These are phyloP conservation scores for Falco cherrug DNA, from an alignment of 2,797 vertebrate genomes.

Conservation along the genomic window DNA sequence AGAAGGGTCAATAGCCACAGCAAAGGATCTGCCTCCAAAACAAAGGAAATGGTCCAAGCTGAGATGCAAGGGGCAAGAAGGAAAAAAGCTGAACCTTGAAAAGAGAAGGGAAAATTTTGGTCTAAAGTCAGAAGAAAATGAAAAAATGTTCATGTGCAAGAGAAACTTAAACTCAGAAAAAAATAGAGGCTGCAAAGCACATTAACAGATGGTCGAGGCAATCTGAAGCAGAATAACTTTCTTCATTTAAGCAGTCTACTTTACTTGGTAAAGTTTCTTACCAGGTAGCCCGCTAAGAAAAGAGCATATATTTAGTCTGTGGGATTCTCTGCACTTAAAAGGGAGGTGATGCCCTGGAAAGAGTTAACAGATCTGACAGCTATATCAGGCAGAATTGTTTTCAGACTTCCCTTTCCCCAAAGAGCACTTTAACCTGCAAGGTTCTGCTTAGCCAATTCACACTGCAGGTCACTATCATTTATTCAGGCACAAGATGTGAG, in stretches of 20 bases:
- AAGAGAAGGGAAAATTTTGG: not conserved
- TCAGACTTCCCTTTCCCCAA: conserved; percentile 39
- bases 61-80: not conserved
- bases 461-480: conserved; percentile 51
- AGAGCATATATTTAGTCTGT: not conserved
- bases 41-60: not conserved
- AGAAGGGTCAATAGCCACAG: conserved; percentile 52
- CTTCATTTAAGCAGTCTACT: not conserved
- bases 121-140: not conserved
- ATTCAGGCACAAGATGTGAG: conserved; percentile 18
- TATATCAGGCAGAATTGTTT: conserved; percentile 52
- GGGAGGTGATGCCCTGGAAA: not conserved
- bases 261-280: not conserved
- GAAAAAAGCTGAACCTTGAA: not conserved
- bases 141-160: not conserved
- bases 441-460: conserved; percentile 49
- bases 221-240: not conserved
- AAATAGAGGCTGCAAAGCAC: not conserved
- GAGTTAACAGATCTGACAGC: conserved; percentile 54
- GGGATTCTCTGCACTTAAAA: not conserved
- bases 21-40: conserved; percentile 53
- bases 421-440: conserved; percentile 54
- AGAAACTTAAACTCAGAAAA: not conserved
- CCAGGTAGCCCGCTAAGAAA: not conserved
- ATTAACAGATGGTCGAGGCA: not conserved